Conservation (phyloP, 1,140 invertebrate genomes). For the Melipona quadrifasciata region DNA sequence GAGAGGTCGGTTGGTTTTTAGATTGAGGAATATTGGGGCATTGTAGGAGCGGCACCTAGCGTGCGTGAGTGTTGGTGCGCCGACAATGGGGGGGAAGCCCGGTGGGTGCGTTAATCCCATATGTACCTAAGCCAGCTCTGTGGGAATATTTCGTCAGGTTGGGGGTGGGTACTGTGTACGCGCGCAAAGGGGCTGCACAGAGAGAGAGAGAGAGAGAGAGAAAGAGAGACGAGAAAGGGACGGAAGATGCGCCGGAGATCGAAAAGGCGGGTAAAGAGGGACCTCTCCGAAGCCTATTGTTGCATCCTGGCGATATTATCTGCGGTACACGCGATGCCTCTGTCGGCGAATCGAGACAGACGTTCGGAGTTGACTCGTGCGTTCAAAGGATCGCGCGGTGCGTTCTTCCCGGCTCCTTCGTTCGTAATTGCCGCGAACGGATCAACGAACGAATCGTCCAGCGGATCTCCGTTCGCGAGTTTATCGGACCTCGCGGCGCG, state of each 20-base stretch:
- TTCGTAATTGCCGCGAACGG: slow-evolving; percentile 67
- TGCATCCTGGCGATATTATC: slow-evolving; percentile 65
- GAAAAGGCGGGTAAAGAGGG: slow-evolving; percentile 8
- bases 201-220: not conserved
- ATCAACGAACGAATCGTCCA: slow-evolving; percentile 29
- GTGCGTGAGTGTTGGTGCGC: slow-evolving; percentile 32
- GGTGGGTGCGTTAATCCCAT: slow-evolving; percentile 65
- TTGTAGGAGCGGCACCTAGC: slow-evolving; percentile 56
- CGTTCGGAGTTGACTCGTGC: slow-evolving; percentile 51
- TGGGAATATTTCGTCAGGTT: slow-evolving; percentile 66
- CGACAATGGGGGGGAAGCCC: slow-evolving; percentile 70
- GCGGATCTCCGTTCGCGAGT: slow-evolving; percentile 53
- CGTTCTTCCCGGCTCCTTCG: slow-evolving; percentile 43
- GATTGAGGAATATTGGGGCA: slow-evolving; percentile 71
- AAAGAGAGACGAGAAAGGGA: not conserved
- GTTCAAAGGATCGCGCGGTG: slow-evolving; percentile 56
- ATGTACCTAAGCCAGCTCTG: slow-evolving; percentile 55
- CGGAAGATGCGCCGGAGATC: not conserved
- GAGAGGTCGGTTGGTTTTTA: slow-evolving; percentile 57
- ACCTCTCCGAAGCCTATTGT: slow-evolving; percentile 61
- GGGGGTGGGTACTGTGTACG: slow-evolving; percentile 1
- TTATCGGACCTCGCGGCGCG: slow-evolving; percentile 57
- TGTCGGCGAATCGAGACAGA: slow-evolving; percentile 57
- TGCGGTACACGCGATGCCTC: slow-evolving; percentile 68
- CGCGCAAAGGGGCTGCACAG: not conserved